Evolutionary conservation across 2,888 invertebrate genomes (phyloP).

Genomic region (Archips crataeganus): DNA sequence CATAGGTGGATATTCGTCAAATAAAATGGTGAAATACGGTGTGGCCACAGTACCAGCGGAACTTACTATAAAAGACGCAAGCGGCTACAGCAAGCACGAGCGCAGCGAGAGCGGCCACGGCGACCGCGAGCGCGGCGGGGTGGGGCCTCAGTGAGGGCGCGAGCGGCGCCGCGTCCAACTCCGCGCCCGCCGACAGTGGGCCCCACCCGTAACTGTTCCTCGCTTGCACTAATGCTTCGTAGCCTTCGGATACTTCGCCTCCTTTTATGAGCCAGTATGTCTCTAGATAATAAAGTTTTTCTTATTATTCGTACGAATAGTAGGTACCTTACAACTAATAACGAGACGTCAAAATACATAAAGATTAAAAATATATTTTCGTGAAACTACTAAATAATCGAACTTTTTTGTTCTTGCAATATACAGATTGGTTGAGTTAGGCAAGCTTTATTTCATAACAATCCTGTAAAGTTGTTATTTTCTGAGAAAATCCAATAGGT

Average conservation of each 20-base stretch:
- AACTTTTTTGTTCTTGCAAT: too few relatives aligned
- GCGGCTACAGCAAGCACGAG: slow-evolving; percentile 61
- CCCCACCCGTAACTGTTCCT: slow-evolving; percentile 94
- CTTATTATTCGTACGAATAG: too few relatives aligned
- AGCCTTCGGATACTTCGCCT: slow-evolving; percentile 88
- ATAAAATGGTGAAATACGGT: neutral
- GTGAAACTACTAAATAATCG: too few relatives aligned
- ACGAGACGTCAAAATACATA: too few relatives aligned
- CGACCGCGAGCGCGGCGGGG: slow-evolving; percentile 87
- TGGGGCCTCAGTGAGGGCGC: slow-evolving; percentile 67
- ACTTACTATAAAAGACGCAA: slow-evolving; percentile 65
- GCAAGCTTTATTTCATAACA: too few relatives aligned
- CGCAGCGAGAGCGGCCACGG: slow-evolving; percentile 84
- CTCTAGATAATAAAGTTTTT: slow-evolving; percentile 70
- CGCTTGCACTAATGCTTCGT: slow-evolving; percentile 91
- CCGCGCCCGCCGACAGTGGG: slow-evolving; percentile 89
- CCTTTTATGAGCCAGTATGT: slow-evolving; percentile 93
- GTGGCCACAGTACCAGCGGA: neutral
- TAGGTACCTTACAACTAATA: too few relatives aligned
- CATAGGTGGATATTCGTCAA: too few relatives aligned
- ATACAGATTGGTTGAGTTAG: too few relatives aligned
- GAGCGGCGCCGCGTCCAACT: slow-evolving; percentile 64
- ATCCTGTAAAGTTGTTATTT: too few relatives aligned
- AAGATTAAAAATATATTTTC: too few relatives aligned
- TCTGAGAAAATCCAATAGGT: too few relatives aligned